A percentile compares a stretch with the other conserved stretches of the same genome.
These are phyloP conservation scores for Drosophila mimica DNA, from an alignment of 2,888 invertebrate species.

Conservation along the genomic window DNA sequence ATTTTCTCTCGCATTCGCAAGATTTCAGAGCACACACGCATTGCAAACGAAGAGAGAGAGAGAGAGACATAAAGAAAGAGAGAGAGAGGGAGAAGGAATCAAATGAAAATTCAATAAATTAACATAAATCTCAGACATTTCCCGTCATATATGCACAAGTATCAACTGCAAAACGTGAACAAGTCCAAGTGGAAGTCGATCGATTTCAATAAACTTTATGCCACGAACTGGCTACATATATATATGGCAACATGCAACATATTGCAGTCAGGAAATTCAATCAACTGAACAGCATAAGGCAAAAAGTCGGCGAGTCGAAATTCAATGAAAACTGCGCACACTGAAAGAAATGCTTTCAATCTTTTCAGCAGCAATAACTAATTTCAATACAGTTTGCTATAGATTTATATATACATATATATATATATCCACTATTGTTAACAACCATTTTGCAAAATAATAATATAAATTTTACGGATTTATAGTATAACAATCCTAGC, in stretches of 20 bases:
- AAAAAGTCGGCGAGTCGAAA: conserved; percentile 2
- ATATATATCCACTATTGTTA: not conserved
- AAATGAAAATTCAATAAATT: conserved; percentile 77
- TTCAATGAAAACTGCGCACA: not conserved
- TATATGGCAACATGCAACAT: conserved; percentile 32
- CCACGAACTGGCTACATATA: conserved; percentile 63
- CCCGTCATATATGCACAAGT: conserved; percentile 58
- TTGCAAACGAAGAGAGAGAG: not conserved
- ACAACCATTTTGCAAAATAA: not conserved
- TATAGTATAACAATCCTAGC: not conserved
- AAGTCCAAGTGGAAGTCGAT: conserved; percentile 44
- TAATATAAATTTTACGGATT: not conserved
- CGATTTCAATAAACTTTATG: conserved; percentile 73
- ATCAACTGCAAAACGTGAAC: conserved; percentile 24
- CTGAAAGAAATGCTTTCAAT: not conserved
- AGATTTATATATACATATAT: no score
- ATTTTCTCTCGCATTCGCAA: conserved; percentile 54
- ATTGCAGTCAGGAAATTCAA: conserved; percentile 65
- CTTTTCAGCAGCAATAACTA: not conserved
- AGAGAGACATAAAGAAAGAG: not conserved
- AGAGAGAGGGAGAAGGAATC: conserved; percentile 35
- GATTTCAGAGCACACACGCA: conserved; percentile 47
- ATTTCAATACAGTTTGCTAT: not conserved
- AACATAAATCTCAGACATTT: conserved; percentile 73
- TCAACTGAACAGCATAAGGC: conserved; percentile 43